phyloP scores from a whole-genome alignment of 2,888 invertebrate genomes.

The Folsomia manolachei region DNA sequence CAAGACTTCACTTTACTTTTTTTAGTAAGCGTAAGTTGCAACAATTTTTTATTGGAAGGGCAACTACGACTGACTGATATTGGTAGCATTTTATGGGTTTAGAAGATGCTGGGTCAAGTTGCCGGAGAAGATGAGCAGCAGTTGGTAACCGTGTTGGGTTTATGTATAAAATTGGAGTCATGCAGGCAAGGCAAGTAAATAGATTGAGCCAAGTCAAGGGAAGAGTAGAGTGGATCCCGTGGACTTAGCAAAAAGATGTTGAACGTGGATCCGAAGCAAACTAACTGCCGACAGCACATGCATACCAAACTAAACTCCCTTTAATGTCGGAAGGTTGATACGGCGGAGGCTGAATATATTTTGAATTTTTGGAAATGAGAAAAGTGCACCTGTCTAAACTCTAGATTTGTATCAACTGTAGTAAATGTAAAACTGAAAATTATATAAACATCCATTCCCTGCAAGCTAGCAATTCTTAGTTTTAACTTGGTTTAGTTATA shows the following conservation, averaged over 20 bases:
- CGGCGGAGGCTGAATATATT: background rate
- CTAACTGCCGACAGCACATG: constrained; percentile 6
- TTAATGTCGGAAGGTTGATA: background rate
- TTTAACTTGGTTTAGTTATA: no score
- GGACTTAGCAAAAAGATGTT: background rate
- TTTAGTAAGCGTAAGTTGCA: no score
- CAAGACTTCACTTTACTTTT: no score
- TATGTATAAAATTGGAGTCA: background rate
- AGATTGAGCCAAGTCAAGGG: no score
- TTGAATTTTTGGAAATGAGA: constrained; percentile 7
- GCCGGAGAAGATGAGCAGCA: background rate
- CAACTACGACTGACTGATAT: no score
- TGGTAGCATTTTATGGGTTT: background rate
- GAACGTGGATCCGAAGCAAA: background rate
- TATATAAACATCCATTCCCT: background rate
- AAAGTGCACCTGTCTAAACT: constrained; percentile 8
- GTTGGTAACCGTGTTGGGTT: background rate
- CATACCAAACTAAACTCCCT: background rate
- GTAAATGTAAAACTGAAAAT: background rate
- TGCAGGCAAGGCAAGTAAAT: no score
- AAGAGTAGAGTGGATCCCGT: background rate
- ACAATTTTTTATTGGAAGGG: background rate
- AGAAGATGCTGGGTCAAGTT: background rate
- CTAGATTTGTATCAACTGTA: background rate
- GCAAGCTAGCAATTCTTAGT: no score